Percentiles rank a stretch among this genome's conserved stretches.
These are phyloP conservation scores for Netelia inedita DNA, from an alignment of 2,888 invertebrate species.

Conservation along the genomic window DNA sequence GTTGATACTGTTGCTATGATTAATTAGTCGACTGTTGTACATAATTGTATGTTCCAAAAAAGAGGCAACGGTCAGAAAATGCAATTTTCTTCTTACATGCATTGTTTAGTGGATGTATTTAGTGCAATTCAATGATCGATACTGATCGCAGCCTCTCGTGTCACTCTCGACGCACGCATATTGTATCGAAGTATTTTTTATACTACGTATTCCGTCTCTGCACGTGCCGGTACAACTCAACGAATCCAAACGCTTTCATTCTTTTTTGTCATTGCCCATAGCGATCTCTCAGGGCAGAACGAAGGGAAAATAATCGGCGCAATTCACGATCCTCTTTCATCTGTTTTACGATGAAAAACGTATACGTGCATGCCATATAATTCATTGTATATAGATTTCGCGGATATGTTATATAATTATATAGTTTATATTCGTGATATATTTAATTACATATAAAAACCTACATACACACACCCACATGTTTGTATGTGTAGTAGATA, in stretches of 20 bases:
- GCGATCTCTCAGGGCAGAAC: slow-evolving; percentile 3
- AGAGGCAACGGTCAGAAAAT: slow-evolving; percentile 33
- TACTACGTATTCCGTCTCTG: slow-evolving; percentile 1
- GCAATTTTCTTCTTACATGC: background rate
- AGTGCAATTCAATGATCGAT: slow-evolving; percentile 23
- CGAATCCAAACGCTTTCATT: slow-evolving; percentile 17
- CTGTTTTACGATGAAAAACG: slow-evolving; percentile 37
- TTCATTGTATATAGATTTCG: slow-evolving; percentile 62
- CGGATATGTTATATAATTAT: slow-evolving; percentile 60
- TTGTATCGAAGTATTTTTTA: slow-evolving; percentile 51
- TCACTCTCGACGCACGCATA: slow-evolving; percentile 6
- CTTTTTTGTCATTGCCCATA: slow-evolving; percentile 13
- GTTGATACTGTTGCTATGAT: slow-evolving; percentile 7
- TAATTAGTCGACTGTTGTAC: slow-evolving; percentile 52
- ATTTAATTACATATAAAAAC: slow-evolving; percentile 47
- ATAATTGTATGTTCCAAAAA: slow-evolving; percentile 54
- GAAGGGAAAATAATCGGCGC: background rate
- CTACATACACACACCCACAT: slow-evolving; percentile 23
- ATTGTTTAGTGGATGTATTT: slow-evolving; percentile 28
- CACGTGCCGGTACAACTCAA: slow-evolving; percentile 47
- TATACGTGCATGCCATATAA: slow-evolving; percentile 66
- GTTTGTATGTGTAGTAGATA: slow-evolving; percentile 37
- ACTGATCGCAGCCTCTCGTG: slow-evolving; percentile 1
- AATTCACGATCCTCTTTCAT: slow-evolving; percentile 33
- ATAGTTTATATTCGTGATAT: slow-evolving; percentile 63